Conservation (phyloP, 2,113 vertebrate species). For the Muntiacus reevesi region DNA sequence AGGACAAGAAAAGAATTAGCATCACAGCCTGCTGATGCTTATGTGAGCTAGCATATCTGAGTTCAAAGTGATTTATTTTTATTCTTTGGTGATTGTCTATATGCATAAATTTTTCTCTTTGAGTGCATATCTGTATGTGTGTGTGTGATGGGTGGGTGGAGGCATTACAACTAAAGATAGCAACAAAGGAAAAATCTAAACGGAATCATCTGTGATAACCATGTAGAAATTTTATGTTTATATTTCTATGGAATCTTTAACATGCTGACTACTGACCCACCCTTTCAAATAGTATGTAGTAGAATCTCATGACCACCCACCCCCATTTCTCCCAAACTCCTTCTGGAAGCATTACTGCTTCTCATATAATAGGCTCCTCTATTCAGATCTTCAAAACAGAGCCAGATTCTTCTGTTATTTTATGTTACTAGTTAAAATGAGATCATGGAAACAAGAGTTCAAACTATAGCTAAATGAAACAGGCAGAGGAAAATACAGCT, state of each 20-base stretch:
- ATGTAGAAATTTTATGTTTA: neutral
- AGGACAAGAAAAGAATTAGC: conserved; percentile 37
- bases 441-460: conserved; percentile 33
- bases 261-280: neutral
- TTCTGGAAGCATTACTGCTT: conserved; percentile 21
- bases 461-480: conserved; percentile 33
- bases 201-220: neutral
- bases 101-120: neutral
- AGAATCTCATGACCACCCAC: neutral
- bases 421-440: conserved; percentile 38
- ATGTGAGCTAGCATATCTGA: neutral
- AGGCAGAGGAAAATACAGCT: conserved; percentile 27
- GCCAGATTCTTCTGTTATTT: conserved; percentile 5
- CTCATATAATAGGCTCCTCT: neutral
- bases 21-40: neutral
- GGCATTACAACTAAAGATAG: neutral
- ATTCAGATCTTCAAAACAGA: conserved; percentile 17
- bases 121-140: neutral
- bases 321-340: neutral
- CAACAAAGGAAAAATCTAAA: neutral
- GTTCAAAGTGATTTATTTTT: conserved; percentile 21
- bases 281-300: conserved; percentile 33
- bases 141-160: neutral
- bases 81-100: neutral
- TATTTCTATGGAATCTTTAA: neutral